A percentile compares a stretch with the other conserved stretches of the same genome.
Evolutionary conservation across 1,140 invertebrate species (phyloP).

Genomic region (Mesaphorura yosii): DNA sequence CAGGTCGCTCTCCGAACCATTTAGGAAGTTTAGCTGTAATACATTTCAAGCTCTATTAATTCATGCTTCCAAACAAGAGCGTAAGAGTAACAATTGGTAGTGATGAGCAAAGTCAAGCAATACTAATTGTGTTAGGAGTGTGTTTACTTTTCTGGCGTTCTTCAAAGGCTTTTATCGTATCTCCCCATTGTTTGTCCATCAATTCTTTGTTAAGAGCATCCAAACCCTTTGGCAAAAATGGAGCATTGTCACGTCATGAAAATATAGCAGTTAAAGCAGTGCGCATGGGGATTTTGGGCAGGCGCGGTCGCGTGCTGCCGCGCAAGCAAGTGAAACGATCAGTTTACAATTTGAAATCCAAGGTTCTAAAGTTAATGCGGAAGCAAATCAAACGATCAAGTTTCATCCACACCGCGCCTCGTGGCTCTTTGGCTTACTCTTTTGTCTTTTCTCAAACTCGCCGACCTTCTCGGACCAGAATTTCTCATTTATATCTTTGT

Average conservation of each 20-base stretch:
- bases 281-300: too few relatives aligned
- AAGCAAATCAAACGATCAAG: background rate
- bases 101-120: constrained; percentile 51
- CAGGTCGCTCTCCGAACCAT: constrained; percentile 85
- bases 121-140: background rate
- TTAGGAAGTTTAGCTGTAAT: constrained; percentile 70
- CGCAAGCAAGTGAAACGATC: too few relatives aligned
- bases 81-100: constrained; percentile 27
- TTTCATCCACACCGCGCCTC: too few relatives aligned
- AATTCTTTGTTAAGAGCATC: constrained; percentile 66
- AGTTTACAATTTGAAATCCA: too few relatives aligned
- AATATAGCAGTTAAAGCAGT: too few relatives aligned
- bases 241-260: too few relatives aligned
- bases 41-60: background rate
- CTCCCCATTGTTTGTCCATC: constrained; percentile 71
- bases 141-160: constrained; percentile 76
- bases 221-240: constrained; percentile 51
- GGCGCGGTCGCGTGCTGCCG: too few relatives aligned
- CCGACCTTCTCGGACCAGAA: too few relatives aligned
- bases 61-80: background rate
- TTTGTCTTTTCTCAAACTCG: too few relatives aligned
- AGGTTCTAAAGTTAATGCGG: too few relatives aligned
- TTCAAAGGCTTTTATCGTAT: constrained; percentile 71
- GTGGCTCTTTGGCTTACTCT: too few relatives aligned
- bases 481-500: too few relatives aligned